Evolutionary conservation across 1,140 invertebrate species (phyloP).

Genomic region (Nixonia krombeini): DNA sequence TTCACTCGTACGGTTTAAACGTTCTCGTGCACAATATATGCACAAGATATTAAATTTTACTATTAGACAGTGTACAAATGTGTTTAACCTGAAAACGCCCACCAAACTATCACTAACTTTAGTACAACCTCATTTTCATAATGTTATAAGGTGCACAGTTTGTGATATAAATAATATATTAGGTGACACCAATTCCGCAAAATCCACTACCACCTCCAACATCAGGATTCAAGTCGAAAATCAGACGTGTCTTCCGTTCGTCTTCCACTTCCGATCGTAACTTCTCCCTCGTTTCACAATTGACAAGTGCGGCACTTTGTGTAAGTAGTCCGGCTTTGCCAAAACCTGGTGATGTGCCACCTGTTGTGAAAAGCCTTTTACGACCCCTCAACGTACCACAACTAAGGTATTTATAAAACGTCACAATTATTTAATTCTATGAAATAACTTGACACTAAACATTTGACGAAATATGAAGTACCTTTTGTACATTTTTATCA

Average conservation of each 20-base stretch:
- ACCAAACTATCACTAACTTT: too few species aligned
- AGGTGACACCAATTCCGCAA: conserved; percentile 60
- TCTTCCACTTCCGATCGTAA: conserved; percentile 66
- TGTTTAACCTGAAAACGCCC: too few species aligned
- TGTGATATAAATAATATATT: conserved; percentile 28
- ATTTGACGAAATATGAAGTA: too few species aligned
- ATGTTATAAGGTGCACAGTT: conserved; percentile 11
- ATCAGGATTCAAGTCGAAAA: conserved; percentile 72
- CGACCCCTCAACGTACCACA: conserved; percentile 75
- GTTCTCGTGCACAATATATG: too few species aligned
- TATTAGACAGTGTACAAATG: too few species aligned
- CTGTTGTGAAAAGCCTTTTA: conserved; percentile 73
- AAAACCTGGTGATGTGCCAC: conserved; percentile 67
- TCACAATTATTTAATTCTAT: background rate
- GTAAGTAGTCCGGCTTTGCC: conserved; percentile 76
- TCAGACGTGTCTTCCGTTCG: conserved; percentile 74
- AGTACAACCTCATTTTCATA: too few species aligned
- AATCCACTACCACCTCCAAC: conserved; percentile 50
- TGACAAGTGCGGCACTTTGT: conserved; percentile 76
- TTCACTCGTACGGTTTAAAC: too few species aligned
- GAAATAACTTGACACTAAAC: too few species aligned
- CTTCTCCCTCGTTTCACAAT: conserved; percentile 73
- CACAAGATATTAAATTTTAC: too few species aligned
- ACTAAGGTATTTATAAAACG: conserved; percentile 62
- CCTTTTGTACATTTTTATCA: too few species aligned